A percentile compares a stretch with the other conserved stretches of the same genome.
phyloP scores from a whole-genome alignment of 2,797 vertebrate species.

The Peromyscus nudipes region DNA sequence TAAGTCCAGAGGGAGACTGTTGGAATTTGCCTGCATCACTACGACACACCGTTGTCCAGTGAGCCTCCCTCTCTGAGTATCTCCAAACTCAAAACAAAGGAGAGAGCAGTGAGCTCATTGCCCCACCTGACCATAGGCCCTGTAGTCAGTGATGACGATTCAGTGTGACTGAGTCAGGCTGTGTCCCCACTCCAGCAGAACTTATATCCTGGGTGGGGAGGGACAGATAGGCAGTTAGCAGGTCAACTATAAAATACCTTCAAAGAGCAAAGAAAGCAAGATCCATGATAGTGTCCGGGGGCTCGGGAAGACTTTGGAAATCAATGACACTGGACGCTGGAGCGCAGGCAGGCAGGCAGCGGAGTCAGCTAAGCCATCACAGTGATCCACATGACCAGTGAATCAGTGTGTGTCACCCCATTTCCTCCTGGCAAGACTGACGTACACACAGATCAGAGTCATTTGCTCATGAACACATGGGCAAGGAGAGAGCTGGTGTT shows the following conservation, averaged over 20 bases:
- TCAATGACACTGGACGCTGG: neutral
- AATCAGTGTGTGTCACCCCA: neutral
- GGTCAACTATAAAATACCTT: neutral
- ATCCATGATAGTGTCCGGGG: neutral
- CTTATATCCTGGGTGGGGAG: neutral
- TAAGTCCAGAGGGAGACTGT: neutral
- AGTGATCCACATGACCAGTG: neutral
- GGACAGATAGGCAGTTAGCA: neutral
- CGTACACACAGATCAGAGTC: neutral
- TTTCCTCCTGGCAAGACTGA: neutral
- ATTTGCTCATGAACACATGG: neutral
- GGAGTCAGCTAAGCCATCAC: neutral
- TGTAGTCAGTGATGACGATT: slow-evolving; percentile 34
- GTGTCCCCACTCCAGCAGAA: neutral
- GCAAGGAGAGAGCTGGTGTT: neutral
- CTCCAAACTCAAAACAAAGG: neutral
- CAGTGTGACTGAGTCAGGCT: neutral
- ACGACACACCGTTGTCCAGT: neutral
- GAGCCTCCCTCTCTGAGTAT: neutral
- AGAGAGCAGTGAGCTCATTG: neutral
- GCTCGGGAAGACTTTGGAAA: neutral
- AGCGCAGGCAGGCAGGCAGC: neutral
- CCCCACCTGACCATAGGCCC: neutral
- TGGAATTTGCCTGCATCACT: neutral
- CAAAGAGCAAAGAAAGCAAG: neutral